Conservation (phyloP, 2,888 invertebrate species). For the Idaea straminata region DNA sequence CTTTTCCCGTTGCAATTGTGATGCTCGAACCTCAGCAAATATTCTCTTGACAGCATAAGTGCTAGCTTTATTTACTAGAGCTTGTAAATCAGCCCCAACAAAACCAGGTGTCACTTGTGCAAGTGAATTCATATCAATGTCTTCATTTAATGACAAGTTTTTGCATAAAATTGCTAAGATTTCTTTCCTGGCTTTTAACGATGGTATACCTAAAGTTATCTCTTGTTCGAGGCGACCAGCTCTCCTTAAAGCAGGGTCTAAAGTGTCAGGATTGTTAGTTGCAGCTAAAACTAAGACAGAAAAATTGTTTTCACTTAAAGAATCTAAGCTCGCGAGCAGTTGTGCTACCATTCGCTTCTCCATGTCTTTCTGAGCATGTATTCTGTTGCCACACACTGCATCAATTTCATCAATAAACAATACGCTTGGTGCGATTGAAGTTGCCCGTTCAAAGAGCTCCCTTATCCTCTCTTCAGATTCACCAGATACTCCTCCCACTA, state of each 20-base stretch:
- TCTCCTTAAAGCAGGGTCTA: slow-evolving; percentile 95
- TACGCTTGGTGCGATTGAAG: slow-evolving; percentile 87
- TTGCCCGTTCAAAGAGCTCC: slow-evolving; percentile 93
- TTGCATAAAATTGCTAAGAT: slow-evolving; percentile 88
- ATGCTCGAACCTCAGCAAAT: slow-evolving; percentile 57
- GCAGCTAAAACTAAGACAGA: slow-evolving; percentile 95
- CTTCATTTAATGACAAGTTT: slow-evolving; percentile 83
- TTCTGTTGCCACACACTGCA: slow-evolving; percentile 94
- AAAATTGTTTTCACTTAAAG: slow-evolving; percentile 79
- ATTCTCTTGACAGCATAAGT: slow-evolving; percentile 89
- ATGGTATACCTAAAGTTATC: slow-evolving; percentile 95
- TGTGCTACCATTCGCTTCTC: slow-evolving; percentile 97
- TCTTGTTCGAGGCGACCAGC: slow-evolving; percentile 97
- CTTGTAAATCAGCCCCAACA: slow-evolving; percentile 96
- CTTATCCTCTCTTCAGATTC: slow-evolving; percentile 97
- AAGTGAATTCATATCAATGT: slow-evolving; percentile 86
- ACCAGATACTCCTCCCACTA: slow-evolving; percentile 96
- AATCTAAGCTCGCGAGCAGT: slow-evolving; percentile 93
- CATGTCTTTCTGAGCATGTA: slow-evolving; percentile 96
- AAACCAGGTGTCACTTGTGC: slow-evolving; percentile 96
- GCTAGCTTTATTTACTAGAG: slow-evolving; percentile 92
- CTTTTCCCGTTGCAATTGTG: slow-evolving; percentile 32
- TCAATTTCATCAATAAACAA: slow-evolving; percentile 98
- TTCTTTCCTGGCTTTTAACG: slow-evolving; percentile 88
- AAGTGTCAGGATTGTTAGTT: slow-evolving; percentile 94